These are phyloP conservation scores for Oncorhynchus tshawytscha DNA, from an alignment of 2,113 vertebrate species.

Conservation along the genomic window DNA sequence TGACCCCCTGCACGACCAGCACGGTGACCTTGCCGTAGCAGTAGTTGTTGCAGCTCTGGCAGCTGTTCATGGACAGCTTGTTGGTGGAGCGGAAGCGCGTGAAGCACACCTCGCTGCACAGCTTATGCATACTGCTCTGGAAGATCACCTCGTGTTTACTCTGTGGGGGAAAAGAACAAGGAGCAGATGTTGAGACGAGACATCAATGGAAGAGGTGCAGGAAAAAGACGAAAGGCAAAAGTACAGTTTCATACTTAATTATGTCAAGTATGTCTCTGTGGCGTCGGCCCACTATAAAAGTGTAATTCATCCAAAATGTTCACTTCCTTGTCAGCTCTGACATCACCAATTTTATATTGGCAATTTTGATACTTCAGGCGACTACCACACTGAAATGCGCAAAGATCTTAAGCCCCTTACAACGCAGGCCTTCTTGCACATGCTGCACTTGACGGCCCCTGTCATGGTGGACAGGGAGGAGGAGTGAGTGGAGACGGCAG, in stretches of 20 bases:
- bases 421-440: constrained; percentile 85
- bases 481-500: constrained; percentile 62
- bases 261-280: too few species aligned
- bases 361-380: not conserved
- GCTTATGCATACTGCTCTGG: constrained; percentile 85
- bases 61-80: constrained; percentile 91
- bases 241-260: too few species aligned
- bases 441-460: constrained; percentile 87
- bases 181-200: not conserved
- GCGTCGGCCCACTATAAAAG: too few species aligned
- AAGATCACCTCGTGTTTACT: constrained; percentile 92
- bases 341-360: too few species aligned
- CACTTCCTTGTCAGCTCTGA: too few species aligned
- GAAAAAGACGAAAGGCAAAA: too few species aligned
- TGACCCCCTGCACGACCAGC: constrained; percentile 83
- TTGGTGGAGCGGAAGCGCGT: constrained; percentile 87
- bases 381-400: not conserved
- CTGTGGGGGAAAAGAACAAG: constrained; percentile 54
- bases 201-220: too few species aligned
- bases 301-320: too few species aligned
- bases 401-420: constrained; percentile 73
- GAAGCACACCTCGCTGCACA: constrained; percentile 93
- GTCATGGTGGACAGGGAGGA: constrained; percentile 57
- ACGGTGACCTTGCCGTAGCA: constrained; percentile 82
- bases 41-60: constrained; percentile 85